phyloP scores from a whole-genome alignment of 2,113 vertebrate genomes.

The Vulpes lagopus region DNA sequence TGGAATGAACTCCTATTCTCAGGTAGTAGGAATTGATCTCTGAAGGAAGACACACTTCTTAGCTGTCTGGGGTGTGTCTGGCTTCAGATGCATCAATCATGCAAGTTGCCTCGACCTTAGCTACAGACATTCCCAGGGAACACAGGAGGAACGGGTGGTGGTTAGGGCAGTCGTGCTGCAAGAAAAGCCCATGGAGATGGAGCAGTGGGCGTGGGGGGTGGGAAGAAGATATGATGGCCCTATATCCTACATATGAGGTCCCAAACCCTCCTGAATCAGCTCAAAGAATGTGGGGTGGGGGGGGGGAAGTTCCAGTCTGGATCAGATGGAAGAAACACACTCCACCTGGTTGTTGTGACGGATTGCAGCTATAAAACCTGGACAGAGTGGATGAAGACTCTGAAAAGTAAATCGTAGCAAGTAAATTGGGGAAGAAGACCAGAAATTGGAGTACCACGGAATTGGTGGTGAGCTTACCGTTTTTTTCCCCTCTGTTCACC shows the following conservation, averaged over 20 bases:
- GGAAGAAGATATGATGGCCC: neutral
- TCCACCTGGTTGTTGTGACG: neutral
- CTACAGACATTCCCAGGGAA: neutral
- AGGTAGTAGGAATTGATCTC: conserved; percentile 14
- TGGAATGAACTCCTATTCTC: neutral
- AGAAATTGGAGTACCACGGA: neutral
- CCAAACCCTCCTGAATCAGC: neutral
- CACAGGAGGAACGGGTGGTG: neutral
- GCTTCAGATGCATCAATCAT: neutral
- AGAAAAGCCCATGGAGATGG: neutral
- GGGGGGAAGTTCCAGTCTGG: neutral
- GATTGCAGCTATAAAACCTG: neutral
- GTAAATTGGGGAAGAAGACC: neutral
- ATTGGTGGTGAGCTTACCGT: neutral
- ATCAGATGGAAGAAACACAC: neutral
- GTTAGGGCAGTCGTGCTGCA: too few species aligned
- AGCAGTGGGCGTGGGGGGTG: too few species aligned
- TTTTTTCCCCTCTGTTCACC: neutral
- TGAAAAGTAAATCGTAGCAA: neutral
- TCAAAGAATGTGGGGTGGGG: neutral
- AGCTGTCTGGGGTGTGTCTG: neutral
- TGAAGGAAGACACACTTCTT: neutral
- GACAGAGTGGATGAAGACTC: neutral
- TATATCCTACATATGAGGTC: too few species aligned
- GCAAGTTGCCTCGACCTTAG: neutral